Evolutionary conservation across 1,140 invertebrate genomes (phyloP).

Genomic region (Sogatella furcifera): DNA sequence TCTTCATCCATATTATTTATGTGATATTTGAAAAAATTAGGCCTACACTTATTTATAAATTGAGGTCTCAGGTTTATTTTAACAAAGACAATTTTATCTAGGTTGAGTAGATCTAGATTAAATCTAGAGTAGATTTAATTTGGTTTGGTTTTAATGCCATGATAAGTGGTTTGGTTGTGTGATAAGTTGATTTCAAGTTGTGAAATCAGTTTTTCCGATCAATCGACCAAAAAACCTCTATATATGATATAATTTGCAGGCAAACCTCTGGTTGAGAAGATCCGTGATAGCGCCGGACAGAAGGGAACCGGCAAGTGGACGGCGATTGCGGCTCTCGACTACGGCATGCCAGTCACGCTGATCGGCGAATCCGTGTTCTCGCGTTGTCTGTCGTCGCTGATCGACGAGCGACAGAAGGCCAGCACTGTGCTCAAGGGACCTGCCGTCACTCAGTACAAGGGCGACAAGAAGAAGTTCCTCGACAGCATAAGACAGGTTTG

Average conservation of each 20-base stretch:
- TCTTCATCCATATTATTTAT: too few species aligned
- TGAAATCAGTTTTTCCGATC: too few species aligned
- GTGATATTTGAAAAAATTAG: too few species aligned
- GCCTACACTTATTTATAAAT: too few species aligned
- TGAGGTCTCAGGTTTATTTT: too few species aligned
- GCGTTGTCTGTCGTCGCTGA: conserved; percentile 84
- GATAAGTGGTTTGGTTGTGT: too few species aligned
- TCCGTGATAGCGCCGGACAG: conserved; percentile 91
- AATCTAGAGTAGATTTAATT: too few species aligned
- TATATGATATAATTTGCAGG: conserved; percentile 33
- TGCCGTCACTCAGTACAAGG: conserved; percentile 34
- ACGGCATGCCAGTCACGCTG: conserved; percentile 93
- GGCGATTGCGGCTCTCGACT: conserved; percentile 89
- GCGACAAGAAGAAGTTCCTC: conserved; percentile 72
- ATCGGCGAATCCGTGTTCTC: conserved; percentile 98
- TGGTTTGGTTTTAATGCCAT: too few species aligned
- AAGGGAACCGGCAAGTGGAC: conserved; percentile 99
- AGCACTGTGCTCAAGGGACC: conserved; percentile 68
- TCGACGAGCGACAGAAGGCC: conserved; percentile 69
- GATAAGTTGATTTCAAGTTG: too few species aligned
- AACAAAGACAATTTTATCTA: too few species aligned
- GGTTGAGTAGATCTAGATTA: too few species aligned
- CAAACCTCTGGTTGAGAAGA: conserved; percentile 75
- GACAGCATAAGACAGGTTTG: conserved; percentile 53
- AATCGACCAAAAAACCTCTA: too few species aligned